Percentiles rank a stretch among this genome's conserved stretches.
Conservation (phyloP, 1,140 invertebrate species). For the Orchesella cincta region DNA sequence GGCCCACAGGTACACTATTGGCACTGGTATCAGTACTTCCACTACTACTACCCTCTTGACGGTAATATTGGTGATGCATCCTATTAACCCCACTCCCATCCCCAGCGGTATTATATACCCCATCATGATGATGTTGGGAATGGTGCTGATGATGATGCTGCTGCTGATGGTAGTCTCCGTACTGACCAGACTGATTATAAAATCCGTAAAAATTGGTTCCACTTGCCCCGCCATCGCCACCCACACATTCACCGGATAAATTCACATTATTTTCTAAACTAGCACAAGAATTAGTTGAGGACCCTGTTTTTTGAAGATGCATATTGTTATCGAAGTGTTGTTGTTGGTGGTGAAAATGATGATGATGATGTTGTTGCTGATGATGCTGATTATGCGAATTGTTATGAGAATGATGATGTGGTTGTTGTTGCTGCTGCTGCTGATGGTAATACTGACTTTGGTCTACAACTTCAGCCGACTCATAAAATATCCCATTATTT, state of each 20-base stretch:
- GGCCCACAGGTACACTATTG: conserved; percentile 21
- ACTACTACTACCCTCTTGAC: conserved; percentile 16
- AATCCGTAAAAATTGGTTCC: conserved; percentile 10
- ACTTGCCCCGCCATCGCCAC: background rate
- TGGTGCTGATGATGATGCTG: conserved; percentile 31
- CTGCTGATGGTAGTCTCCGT: conserved; percentile 6
- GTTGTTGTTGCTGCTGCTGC: background rate
- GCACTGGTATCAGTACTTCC: too few species aligned
- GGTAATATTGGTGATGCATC: conserved; percentile 6
- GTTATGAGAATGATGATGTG: background rate
- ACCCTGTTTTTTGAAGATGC: conserved; percentile 11
- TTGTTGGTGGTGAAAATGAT: conserved; percentile 10
- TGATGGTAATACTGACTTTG: conserved; percentile 28
- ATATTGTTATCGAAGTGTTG: background rate
- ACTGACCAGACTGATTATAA: conserved; percentile 25
- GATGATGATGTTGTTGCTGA: background rate
- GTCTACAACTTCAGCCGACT: conserved; percentile 15
- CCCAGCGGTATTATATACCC: background rate
- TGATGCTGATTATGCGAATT: background rate
- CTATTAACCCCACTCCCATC: background rate
- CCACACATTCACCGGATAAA: background rate
- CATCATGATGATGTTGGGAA: conserved; percentile 25
- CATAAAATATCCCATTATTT: conserved; percentile 30
- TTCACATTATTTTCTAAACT: background rate
- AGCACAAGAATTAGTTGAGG: background rate